Percentiles rank a stretch among this genome's conserved stretches.
phyloP scores from a whole-genome alignment of 2,797 vertebrate species.

The Staurois parvus region DNA sequence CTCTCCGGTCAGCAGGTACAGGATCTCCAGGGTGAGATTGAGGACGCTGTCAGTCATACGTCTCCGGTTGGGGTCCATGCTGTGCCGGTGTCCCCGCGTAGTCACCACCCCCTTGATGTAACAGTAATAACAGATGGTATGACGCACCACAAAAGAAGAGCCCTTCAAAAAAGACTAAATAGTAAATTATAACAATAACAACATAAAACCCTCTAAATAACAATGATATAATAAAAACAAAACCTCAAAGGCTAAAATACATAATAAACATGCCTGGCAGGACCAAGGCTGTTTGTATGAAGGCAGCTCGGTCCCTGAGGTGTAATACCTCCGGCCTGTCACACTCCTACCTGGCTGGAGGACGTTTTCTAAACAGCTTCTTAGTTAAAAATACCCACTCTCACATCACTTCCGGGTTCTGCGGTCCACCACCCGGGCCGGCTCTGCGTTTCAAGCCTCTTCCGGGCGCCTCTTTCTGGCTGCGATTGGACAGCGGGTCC shows the following conservation, averaged over 20 bases:
- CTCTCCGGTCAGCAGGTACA: conserved; percentile 42
- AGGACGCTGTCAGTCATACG: conserved; percentile 10
- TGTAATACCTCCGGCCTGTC: neutral
- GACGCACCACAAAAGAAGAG: neutral
- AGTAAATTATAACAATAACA: neutral
- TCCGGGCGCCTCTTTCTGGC: neutral
- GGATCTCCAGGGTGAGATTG: conserved; percentile 28
- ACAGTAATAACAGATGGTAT: neutral
- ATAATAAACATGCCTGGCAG: neutral
- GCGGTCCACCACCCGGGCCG: neutral
- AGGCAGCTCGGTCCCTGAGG: neutral
- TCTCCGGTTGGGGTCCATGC: neutral
- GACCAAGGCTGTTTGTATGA: neutral
- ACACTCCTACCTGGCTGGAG: neutral
- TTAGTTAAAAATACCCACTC: neutral
- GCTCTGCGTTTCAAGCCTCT: neutral
- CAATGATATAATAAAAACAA: too few species aligned
- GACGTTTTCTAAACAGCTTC: neutral
- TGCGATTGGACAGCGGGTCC: neutral
- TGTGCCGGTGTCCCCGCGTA: neutral
- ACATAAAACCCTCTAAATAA: neutral
- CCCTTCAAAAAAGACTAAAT: neutral
- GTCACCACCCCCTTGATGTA: neutral
- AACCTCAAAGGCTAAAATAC: neutral
- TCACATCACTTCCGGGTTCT: conserved; percentile 23